phyloP scores from a whole-genome alignment of 2,888 invertebrate genomes.

The Cacoxenus indagator region DNA sequence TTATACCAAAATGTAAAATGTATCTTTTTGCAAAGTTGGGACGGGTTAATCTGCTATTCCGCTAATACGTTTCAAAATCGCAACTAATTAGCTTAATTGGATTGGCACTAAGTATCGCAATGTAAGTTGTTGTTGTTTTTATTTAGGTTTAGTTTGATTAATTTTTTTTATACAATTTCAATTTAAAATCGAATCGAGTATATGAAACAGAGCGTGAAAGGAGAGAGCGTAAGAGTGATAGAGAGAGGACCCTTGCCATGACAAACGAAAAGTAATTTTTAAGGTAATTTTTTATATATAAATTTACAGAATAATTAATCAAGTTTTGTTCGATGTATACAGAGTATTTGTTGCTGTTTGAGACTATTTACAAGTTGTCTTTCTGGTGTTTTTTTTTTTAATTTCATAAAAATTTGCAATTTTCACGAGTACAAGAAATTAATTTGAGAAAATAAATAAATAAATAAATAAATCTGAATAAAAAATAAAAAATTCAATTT shows the following conservation, averaged over 20 bases:
- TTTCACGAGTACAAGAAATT: constrained; percentile 35
- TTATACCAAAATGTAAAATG: constrained; percentile 30
- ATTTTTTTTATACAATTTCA: constrained; percentile 24
- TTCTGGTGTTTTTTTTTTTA: constrained; percentile 43
- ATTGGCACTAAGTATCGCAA: constrained; percentile 54
- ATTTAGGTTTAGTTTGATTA: constrained; percentile 39
- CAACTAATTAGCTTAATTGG: constrained; percentile 61
- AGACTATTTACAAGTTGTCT: constrained; percentile 65
- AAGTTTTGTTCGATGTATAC: constrained; percentile 49
- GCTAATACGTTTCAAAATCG: constrained; percentile 66
- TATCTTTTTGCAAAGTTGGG: constrained; percentile 56
- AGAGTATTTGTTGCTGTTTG: constrained; percentile 55
- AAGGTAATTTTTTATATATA: constrained; percentile 19
- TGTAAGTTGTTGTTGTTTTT: constrained; percentile 40
- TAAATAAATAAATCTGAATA: constrained; percentile 33
- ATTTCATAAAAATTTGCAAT: constrained; percentile 32
- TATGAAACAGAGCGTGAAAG: constrained; percentile 30
- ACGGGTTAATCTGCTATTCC: constrained; percentile 71
- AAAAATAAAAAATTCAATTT: constrained; percentile 6
- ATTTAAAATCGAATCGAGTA: constrained; percentile 22
- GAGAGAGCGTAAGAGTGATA: constrained; percentile 40
- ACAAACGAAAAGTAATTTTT: constrained; percentile 51
- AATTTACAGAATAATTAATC: constrained; percentile 10
- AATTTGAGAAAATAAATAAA: constrained; percentile 25
- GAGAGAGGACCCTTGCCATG: constrained; percentile 66